Percentiles rank a stretch among this genome's conserved stretches.
phyloP scores from a whole-genome alignment of 2,888 invertebrate species.

The Callimorpha dominula region DNA sequence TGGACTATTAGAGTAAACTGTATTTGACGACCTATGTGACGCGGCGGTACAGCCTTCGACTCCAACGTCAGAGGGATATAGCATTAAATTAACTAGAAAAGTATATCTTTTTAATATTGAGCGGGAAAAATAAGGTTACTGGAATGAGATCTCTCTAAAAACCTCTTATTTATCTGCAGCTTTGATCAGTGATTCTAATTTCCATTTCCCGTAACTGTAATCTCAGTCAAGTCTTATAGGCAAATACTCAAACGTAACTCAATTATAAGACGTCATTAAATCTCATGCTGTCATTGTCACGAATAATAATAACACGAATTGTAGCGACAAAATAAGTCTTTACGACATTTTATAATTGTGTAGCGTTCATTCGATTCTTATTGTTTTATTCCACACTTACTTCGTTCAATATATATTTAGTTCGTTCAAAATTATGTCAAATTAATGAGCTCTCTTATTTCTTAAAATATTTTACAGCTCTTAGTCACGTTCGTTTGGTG shows the following conservation, averaged over 20 bases:
- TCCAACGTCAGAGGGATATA: no score
- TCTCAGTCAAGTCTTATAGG: not conserved
- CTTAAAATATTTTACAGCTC: constrained; percentile 33
- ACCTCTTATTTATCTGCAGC: not conserved
- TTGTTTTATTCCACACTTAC: constrained; percentile 22
- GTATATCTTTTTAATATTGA: no score
- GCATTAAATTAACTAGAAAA: no score
- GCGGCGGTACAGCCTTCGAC: no score
- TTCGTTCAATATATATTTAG: constrained; percentile 20
- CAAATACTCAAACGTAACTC: not conserved
- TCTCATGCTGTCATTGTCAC: not conserved
- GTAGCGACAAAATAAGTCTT: not conserved
- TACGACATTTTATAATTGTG: not conserved
- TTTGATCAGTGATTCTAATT: not conserved
- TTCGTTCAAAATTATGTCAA: constrained; percentile 26
- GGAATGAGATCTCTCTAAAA: no score
- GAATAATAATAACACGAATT: not conserved
- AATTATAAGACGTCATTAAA: constrained; percentile 26
- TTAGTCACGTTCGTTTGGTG: constrained; percentile 42
- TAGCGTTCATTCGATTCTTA: constrained; percentile 10
- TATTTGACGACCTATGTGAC: no score
- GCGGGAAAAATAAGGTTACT: no score
- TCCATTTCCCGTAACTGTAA: not conserved
- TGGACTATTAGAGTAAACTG: not conserved
- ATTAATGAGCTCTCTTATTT: constrained; percentile 40